Conservation (phyloP, 2,888 invertebrate species). For the Polyommatus icarus region DNA sequence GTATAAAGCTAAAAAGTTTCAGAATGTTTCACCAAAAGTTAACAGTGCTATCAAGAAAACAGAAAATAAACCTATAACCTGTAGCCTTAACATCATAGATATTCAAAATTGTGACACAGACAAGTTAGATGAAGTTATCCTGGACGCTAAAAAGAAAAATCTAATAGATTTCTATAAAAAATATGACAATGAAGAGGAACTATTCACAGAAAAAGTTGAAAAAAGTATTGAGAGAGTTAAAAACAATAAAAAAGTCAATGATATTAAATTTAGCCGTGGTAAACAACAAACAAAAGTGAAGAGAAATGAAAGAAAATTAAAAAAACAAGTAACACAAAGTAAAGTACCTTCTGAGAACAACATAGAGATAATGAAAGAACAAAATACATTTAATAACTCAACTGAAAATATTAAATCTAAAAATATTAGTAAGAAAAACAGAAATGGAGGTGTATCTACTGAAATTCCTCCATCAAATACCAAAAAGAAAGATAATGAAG, state of each 20-base stretch:
- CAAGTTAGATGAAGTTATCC: constrained; percentile 54
- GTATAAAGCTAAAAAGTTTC: constrained; percentile 28
- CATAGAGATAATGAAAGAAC: not conserved
- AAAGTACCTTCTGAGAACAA: not conserved
- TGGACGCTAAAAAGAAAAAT: constrained; percentile 59
- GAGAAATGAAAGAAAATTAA: constrained; percentile 31
- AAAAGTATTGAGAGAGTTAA: constrained; percentile 27
- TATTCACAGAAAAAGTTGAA: constrained; percentile 37
- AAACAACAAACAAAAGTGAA: constrained; percentile 34
- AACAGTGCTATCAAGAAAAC: constrained; percentile 37
- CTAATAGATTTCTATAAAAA: constrained; percentile 49
- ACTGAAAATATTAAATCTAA: not conserved
- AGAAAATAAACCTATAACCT: constrained; percentile 39
- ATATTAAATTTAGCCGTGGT: constrained; percentile 28
- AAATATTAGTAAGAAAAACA: not conserved
- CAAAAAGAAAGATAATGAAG: not conserved
- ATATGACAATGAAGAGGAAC: constrained; percentile 43
- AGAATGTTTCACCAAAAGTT: constrained; percentile 36
- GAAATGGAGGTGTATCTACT: not conserved
- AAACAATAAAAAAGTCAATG: constrained; percentile 37
- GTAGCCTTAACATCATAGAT: constrained; percentile 39
- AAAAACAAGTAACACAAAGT: not conserved
- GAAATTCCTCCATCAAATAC: not conserved
- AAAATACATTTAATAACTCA: constrained; percentile 32
- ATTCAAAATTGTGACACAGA: constrained; percentile 49